Percentiles rank a stretch among this genome's conserved stretches.
phyloP scores from a whole-genome alignment of 1,140 invertebrate species.

The Fopius arisanus region DNA sequence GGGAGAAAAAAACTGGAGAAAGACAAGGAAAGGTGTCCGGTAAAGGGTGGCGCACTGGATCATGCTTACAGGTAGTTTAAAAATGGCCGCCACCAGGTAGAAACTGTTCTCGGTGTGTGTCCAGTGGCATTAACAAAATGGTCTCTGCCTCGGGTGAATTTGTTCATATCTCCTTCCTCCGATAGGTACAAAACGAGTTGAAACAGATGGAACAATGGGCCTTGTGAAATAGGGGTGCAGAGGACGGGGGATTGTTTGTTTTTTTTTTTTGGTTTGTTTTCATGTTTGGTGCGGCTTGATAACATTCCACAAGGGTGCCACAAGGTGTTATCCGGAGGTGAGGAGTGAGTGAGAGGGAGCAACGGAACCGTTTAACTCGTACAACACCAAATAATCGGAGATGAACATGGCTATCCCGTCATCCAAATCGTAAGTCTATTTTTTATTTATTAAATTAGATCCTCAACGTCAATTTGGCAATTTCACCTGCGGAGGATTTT shows the following conservation, averaged over 20 bases:
- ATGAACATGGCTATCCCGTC: background rate
- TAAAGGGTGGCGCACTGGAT: conserved; percentile 40
- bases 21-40: conserved; percentile 17
- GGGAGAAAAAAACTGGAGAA: no score
- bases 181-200: background rate
- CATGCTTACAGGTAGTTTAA: conserved; percentile 59
- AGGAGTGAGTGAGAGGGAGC: conserved; percentile 1
- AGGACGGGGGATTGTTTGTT: background rate
- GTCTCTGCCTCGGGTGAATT: conserved; percentile 21
- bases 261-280: background rate
- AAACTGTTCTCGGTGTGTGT: conserved; percentile 41
- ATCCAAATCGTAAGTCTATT: no score
- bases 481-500: conserved; percentile 8
- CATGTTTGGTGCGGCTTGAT: background rate
- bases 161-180: background rate
- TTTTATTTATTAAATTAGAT: no score
- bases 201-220: background rate
- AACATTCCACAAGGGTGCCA: conserved; percentile 26
- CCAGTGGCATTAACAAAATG: conserved; percentile 42
- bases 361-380: background rate
- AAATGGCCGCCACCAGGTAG: conserved; percentile 59
- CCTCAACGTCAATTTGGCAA: conserved; percentile 23
- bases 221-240: background rate
- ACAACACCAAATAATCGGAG: background rate
- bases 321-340: conserved; percentile 7